phyloP scores from a whole-genome alignment of 1,140 invertebrate genomes.

The Argopecten irradians region DNA sequence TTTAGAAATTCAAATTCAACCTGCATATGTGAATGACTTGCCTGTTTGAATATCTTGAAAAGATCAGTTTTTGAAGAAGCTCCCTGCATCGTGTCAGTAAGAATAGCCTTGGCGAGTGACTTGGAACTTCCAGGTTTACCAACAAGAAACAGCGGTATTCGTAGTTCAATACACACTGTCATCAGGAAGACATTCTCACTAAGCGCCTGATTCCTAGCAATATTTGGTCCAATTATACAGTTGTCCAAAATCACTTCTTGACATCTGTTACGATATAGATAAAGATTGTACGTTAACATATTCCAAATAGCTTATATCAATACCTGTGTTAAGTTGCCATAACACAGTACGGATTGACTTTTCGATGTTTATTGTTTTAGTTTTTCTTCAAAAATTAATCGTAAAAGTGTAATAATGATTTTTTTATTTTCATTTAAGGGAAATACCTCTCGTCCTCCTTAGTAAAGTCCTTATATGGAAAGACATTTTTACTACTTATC shows the following conservation, averaged over 20 bases:
- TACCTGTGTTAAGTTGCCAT: neutral
- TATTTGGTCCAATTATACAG: conserved; percentile 65
- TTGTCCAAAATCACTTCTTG: conserved; percentile 70
- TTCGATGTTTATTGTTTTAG: too few species aligned
- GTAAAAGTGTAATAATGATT: too few species aligned
- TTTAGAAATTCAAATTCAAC: too few species aligned
- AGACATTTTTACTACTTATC: too few species aligned
- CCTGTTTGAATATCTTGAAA: conserved; percentile 66
- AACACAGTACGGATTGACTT: too few species aligned
- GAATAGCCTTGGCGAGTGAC: conserved; percentile 72
- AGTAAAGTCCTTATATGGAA: too few species aligned
- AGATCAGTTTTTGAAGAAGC: conserved; percentile 54
- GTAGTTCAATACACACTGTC: conserved; percentile 70
- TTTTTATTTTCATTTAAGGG: too few species aligned
- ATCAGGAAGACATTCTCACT: conserved; percentile 75
- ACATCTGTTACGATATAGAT: conserved; percentile 61
- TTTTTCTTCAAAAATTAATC: too few species aligned
- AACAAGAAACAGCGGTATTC: conserved; percentile 72
- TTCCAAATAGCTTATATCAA: too few species aligned
- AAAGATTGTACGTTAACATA: too few species aligned
- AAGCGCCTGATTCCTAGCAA: conserved; percentile 70
- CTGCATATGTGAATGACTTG: too few species aligned
- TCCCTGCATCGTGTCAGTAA: conserved; percentile 71
- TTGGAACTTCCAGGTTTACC: conserved; percentile 75
- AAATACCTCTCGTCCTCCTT: too few species aligned